Evolutionary conservation across 2,797 vertebrate genomes (phyloP), one percentile per base, ranked within the genome.

Genomic region (Dallia pectoralis): DNA sequence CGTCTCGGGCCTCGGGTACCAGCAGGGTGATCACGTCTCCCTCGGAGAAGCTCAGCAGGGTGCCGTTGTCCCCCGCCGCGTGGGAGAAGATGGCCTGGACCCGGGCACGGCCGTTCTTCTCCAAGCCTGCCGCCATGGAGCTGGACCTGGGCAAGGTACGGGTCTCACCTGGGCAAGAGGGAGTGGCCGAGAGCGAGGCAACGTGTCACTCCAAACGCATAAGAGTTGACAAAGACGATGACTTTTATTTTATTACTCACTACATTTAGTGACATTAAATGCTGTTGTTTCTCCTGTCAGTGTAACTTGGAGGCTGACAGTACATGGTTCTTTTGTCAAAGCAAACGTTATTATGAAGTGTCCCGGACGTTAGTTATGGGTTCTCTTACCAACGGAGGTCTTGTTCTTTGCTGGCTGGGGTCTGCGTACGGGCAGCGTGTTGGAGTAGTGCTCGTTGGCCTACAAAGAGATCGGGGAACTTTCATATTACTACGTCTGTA

Each of bases 21-120:
- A 99, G 94, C 89, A 99, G 93, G 0, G 95, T 99, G 91, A 99
- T 99, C 85, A 97, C 91, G 77, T 99, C 98, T 0, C 98, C 97
- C 84, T 98, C 97, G 4, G 95, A 93, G 91, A 99, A 99, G 91
- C 97, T 99, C 81, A 99, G 94, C 86, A 99, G 92, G 76, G 98
- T 99, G 91, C 92, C 88, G 92, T 99, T 98, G 85, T 97, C 97
- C 0, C 97, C 97, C 0, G 98, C 97, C 1, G 97, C 95, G 0
- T 99, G 98, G 1, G 97, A 99, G 91, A 99, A 99, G 83, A 99
- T 97, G 86, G 98, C 98, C 85, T 98, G 96, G 29, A 99, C 98
- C 51, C 96, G 94, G 70, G 92, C 88, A 67, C 97, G 94, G 12
- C 96, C 96, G 0, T 98, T 98, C 85, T 96, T 96, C 86, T 99